A percentile compares a stretch with the other conserved stretches of the same genome.
phyloP scores from a whole-genome alignment of 2,797 vertebrate genomes.

The Lepus townsendii region DNA sequence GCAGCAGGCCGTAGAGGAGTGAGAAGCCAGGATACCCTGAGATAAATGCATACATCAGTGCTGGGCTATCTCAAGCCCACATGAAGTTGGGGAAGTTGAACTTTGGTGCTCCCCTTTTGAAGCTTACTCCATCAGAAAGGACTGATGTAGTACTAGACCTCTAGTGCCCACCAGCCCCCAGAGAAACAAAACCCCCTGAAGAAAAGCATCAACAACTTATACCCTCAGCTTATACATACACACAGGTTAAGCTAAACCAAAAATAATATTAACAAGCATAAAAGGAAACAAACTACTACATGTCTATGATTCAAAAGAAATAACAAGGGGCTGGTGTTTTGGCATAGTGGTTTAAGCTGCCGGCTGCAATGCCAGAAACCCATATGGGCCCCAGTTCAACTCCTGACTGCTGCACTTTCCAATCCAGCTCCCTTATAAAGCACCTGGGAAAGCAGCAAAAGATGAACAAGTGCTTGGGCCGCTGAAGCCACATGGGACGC shows the following conservation, averaged over 20 bases:
- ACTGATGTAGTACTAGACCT: background rate
- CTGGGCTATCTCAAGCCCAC: background rate
- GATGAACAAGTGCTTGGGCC: too few species aligned
- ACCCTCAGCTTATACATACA: background rate
- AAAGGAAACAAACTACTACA: background rate
- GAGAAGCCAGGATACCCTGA: background rate
- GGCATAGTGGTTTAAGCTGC: too few species aligned
- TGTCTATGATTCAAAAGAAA: background rate
- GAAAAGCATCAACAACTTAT: constrained; percentile 46
- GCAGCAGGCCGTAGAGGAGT: background rate
- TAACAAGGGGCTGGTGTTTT: background rate
- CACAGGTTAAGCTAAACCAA: constrained; percentile 30
- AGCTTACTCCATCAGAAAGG: background rate
- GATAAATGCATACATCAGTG: background rate
- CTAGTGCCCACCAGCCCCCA: background rate
- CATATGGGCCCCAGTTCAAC: too few species aligned
- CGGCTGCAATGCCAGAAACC: too few species aligned
- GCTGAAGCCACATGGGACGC: too few species aligned
- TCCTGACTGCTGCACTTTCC: too few species aligned
- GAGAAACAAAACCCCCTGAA: constrained; percentile 42
- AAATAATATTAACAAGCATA: constrained; percentile 57
- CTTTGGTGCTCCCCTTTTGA: background rate
- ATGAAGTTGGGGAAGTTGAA: background rate
- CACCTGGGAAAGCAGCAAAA: too few species aligned
- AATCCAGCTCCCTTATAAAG: too few species aligned